These are phyloP conservation scores for Nomada hirtipes DNA, from an alignment of 2,888 invertebrate genomes.

Conservation along the genomic window DNA sequence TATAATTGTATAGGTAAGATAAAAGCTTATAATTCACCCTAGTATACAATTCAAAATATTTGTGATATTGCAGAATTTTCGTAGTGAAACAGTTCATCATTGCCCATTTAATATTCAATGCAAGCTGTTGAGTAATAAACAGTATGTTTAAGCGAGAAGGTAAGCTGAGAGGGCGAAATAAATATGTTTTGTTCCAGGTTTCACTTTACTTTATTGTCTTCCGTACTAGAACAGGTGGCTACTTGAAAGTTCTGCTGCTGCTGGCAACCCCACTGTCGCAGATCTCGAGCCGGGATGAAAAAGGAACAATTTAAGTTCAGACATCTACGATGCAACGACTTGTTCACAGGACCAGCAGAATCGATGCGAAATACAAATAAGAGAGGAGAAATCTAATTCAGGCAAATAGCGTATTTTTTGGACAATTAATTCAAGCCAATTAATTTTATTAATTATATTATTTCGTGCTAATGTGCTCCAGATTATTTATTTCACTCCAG, in stretches of 20 bases:
- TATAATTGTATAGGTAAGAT: too few relatives aligned
- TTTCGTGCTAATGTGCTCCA: too few relatives aligned
- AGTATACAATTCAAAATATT: too few relatives aligned
- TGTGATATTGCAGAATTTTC: too few relatives aligned
- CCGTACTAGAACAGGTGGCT: conserved; percentile 12
- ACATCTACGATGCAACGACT: background rate
- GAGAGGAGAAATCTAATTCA: background rate
- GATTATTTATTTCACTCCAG: too few relatives aligned
- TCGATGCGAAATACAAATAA: background rate
- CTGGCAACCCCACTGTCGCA: conserved; percentile 3
- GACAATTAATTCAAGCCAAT: too few relatives aligned
- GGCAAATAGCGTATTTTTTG: background rate
- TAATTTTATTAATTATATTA: too few relatives aligned
- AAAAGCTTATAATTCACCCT: too few relatives aligned
- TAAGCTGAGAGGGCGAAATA: background rate
- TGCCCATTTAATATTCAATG: too few relatives aligned
- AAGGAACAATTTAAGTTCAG: conserved; percentile 8
- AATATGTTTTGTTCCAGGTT: background rate
- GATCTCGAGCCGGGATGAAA: conserved; percentile 11
- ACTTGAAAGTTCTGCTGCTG: background rate
- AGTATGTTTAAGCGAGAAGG: background rate
- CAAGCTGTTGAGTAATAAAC: too few relatives aligned
- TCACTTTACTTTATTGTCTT: conserved; percentile 3
- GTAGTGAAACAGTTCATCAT: too few relatives aligned
- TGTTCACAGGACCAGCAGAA: background rate